These are phyloP conservation scores for Harpegnathos saltator DNA, from an alignment of 1,140 invertebrate species.

Conservation along the genomic window DNA sequence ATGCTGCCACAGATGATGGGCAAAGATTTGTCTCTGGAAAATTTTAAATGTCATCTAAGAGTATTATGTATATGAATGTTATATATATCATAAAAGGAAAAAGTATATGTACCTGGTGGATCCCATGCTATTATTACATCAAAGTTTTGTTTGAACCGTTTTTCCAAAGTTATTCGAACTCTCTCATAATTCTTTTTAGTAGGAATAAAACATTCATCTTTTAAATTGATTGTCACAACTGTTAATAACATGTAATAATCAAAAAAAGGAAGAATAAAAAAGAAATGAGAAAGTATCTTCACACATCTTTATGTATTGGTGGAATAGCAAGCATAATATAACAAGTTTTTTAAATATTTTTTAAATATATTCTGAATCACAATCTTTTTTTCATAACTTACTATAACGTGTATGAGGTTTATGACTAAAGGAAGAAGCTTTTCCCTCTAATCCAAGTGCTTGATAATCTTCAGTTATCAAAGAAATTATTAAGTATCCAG, in stretches of 20 bases:
- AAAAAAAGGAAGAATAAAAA: slow-evolving; percentile 74
- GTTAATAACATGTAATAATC: slow-evolving; percentile 68
- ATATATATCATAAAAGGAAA: slow-evolving; percentile 29
- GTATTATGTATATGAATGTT: slow-evolving; percentile 13
- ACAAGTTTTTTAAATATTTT: slow-evolving; percentile 61
- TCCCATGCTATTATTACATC: slow-evolving; percentile 87
- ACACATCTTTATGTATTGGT: slow-evolving; percentile 19
- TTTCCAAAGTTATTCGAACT: slow-evolving; percentile 81
- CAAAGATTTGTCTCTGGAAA: slow-evolving; percentile 85
- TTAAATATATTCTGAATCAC: slow-evolving; percentile 63
- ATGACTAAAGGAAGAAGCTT: slow-evolving; percentile 82
- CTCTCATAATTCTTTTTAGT: slow-evolving; percentile 86
- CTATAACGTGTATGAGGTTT: slow-evolving; percentile 85
- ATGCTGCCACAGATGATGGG: slow-evolving; percentile 88
- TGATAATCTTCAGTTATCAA: slow-evolving; percentile 85
- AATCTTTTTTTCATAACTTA: slow-evolving; percentile 83
- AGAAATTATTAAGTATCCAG: slow-evolving; percentile 85
- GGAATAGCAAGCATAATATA: slow-evolving; percentile 48
- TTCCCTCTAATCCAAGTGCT: slow-evolving; percentile 86
- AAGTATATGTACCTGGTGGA: slow-evolving; percentile 83
- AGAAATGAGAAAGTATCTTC: slow-evolving; percentile 51
- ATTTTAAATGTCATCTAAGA: slow-evolving; percentile 54
- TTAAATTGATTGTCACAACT: slow-evolving; percentile 87
- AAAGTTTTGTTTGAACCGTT: slow-evolving; percentile 81
- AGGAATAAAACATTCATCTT: slow-evolving; percentile 83